Conservation (phyloP, 2,888 invertebrate genomes). For the Graphium colonna region DNA sequence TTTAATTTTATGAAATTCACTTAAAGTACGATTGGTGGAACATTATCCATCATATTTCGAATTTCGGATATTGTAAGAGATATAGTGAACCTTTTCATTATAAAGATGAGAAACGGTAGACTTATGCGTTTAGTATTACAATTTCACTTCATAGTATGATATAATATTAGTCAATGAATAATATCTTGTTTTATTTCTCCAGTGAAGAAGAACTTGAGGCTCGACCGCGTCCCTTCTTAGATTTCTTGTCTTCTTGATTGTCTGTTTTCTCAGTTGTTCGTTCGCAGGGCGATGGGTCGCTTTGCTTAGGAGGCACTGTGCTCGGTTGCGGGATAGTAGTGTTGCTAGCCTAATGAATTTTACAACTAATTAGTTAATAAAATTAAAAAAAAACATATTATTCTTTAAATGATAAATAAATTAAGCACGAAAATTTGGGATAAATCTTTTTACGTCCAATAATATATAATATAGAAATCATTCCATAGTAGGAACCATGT, state of each 20-base stretch:
- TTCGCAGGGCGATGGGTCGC: conserved; percentile 35
- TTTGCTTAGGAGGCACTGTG: conserved; percentile 35
- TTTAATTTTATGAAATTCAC: conserved; percentile 24
- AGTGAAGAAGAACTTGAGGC: conserved; percentile 70
- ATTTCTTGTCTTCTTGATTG: conserved; percentile 53
- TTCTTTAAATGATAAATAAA: too few species aligned
- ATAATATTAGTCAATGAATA: too few species aligned
- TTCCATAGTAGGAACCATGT: too few species aligned
- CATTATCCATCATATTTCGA: neutral
- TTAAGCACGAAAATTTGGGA: too few species aligned
- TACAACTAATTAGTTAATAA: too few species aligned
- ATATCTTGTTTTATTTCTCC: conserved; percentile 70
- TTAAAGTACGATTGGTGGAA: conserved; percentile 7
- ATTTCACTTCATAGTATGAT: too few species aligned
- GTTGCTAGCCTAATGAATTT: neutral
- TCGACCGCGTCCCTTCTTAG: conserved; percentile 61
- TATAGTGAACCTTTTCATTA: neutral
- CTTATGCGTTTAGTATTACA: too few species aligned
- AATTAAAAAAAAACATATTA: too few species aligned
- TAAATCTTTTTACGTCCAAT: too few species aligned
- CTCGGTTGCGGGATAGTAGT: conserved; percentile 34
- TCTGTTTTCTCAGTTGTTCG: conserved; percentile 44
- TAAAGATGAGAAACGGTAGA: neutral
- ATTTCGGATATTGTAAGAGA: too few species aligned
- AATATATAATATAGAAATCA: too few species aligned